A percentile compares a stretch with the other conserved stretches of the same genome.
Conservation (phyloP, 2,888 invertebrate genomes). For the Caenorhabditis virilis region DNA sequence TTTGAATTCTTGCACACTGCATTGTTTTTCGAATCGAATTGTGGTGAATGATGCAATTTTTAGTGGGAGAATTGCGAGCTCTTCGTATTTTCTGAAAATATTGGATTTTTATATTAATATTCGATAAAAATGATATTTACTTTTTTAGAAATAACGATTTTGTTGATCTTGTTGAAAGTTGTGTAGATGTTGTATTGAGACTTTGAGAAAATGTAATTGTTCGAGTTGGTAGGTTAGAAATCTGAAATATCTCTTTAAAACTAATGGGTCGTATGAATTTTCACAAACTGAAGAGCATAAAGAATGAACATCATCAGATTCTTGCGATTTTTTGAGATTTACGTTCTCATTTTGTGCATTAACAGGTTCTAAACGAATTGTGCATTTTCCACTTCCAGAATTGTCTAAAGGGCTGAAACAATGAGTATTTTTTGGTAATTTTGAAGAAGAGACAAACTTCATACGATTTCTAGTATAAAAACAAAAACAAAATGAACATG, state of each 20-base stretch:
- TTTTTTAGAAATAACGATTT: too few species aligned
- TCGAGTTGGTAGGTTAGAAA: slow-evolving; percentile 12
- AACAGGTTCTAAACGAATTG: too few species aligned
- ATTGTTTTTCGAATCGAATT: slow-evolving; percentile 12
- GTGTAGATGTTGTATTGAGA: too few species aligned
- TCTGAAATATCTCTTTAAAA: slow-evolving; percentile 3
- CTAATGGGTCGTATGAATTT: background rate
- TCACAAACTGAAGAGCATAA: slow-evolving; percentile 29
- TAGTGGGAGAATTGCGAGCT: slow-evolving; percentile 5
- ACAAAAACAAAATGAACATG: too few species aligned
- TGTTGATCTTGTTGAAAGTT: too few species aligned
- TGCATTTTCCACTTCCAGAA: slow-evolving; percentile 13
- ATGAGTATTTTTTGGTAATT: background rate
- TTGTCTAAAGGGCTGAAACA: slow-evolving; percentile 16
- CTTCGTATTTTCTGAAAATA: slow-evolving; percentile 14
- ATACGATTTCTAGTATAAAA: too few species aligned
- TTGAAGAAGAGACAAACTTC: background rate
- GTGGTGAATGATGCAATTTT: slow-evolving; percentile 9
- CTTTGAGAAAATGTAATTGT: background rate
- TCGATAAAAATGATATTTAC: too few species aligned
- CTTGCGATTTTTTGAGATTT: background rate
- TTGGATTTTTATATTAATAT: too few species aligned
- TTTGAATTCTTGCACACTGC: slow-evolving; percentile 16
- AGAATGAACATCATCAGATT: slow-evolving; percentile 27
- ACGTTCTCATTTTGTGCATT: too few species aligned